phyloP scores from a whole-genome alignment of 2,797 vertebrate species.

The Zonotrichia albicollis region DNA sequence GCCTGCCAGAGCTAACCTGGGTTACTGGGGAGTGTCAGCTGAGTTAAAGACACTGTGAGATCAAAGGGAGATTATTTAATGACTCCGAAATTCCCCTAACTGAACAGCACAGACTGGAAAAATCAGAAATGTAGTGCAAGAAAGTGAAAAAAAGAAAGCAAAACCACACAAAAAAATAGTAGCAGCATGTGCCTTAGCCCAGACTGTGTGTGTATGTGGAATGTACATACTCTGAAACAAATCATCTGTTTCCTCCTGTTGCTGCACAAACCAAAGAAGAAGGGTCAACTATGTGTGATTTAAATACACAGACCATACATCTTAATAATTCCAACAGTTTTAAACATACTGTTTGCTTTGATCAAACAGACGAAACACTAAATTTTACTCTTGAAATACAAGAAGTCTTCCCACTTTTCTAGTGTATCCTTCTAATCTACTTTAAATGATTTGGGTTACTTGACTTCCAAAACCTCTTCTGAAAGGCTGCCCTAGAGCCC shows the following conservation, averaged over 20 bases:
- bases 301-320: not conserved
- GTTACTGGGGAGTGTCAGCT: not conserved
- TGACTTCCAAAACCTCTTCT: not conserved
- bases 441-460: not conserved
- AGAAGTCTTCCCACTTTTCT: not conserved
- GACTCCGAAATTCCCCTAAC: constrained; percentile 1
- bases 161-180: not conserved
- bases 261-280: not conserved
- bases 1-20: not conserved
- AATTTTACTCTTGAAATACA: not conserved
- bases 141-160: not conserved
- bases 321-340: not conserved
- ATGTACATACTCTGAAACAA: not conserved
- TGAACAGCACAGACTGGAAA: not conserved
- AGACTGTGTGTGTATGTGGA: not conserved
- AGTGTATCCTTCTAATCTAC: not conserved
- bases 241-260: not conserved
- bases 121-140: not conserved
- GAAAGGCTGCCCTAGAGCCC: not conserved
- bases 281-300: not conserved
- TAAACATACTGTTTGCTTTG: not conserved
- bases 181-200: not conserved
- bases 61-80: not conserved
- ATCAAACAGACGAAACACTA: not conserved
- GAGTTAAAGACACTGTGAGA: not conserved